Conservation (phyloP, 2,113 vertebrate genomes). For the Monarcha castaneiventris region DNA sequence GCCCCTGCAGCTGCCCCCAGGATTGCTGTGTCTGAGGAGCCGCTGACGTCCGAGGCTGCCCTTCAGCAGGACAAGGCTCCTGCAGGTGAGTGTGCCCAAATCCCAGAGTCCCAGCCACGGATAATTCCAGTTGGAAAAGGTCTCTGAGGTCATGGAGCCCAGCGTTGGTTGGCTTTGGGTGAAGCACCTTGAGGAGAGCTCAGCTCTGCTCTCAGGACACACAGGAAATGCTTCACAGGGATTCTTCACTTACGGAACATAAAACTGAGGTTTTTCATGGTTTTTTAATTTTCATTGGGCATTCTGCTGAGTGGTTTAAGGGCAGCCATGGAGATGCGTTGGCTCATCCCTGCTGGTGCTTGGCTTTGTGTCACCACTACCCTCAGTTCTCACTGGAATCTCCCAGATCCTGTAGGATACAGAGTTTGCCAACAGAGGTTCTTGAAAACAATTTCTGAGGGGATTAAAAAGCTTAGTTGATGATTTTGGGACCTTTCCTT, state of each 20-base stretch:
- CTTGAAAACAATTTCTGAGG: not conserved
- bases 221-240: rapidly evolving
- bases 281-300: rapidly evolving
- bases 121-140: rapidly evolving
- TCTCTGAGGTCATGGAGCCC: not conserved
- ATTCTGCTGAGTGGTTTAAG: not conserved
- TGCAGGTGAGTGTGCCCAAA: slow-evolving; percentile 14
- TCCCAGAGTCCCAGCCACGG: rapidly evolving
- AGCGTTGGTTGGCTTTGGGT: rapidly evolving
- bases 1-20: not conserved
- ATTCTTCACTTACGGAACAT: not conserved
- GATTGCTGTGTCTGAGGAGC: not conserved
- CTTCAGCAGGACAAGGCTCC: not conserved
- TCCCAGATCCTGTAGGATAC: not conserved
- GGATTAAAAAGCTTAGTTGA: not conserved
- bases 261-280: not conserved
- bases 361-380: not conserved
- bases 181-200: not conserved
- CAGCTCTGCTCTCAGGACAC: not conserved
- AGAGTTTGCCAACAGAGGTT: not conserved
- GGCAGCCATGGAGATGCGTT: not conserved
- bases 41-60: not conserved
- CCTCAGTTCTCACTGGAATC: not conserved
- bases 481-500: not conserved
- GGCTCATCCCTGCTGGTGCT: not conserved